Evolutionary conservation across 2,888 invertebrate genomes (phyloP), one percentile per base, ranked within the genome.

Genomic region (Eilema caniola): DNA sequence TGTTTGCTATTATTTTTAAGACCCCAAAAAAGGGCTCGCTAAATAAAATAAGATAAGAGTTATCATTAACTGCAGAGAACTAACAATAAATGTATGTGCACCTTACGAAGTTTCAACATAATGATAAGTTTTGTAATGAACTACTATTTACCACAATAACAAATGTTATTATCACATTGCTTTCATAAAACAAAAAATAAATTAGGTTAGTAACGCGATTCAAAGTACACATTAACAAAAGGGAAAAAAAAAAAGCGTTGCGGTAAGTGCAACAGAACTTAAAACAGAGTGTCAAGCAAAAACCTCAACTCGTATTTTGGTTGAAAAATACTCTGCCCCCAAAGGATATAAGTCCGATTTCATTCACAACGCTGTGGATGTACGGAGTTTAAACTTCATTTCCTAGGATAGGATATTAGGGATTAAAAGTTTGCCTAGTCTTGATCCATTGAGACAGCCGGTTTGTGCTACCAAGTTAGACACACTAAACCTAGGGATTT

Each of bases 401-500:
- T 94, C 91, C 93, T 91, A 89, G 86, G 85, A 89, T 89, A 90
- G 92, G 91, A 91, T 92, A 91, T 92, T 90, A 89, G 85, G 89
- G 93, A 93, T 94, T 93, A 92, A 92, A 93, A 94, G 92, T 94
- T 93, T 82, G 84, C 74, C 87, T 76, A 77, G 85, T 79, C 86
- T 86, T 90, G 88, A 90, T 89, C 86, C 88, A 71, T 76, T 81
- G 82, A 86, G 88, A 85, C 86, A 85, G 85, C 82, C 80, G 85
- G 83, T 85, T 83, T 85, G 80, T 76, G 82, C 83, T 78, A 75
- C 81, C 73, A 82, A 85, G 83, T 85, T 79, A 62, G 68, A 72
- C 65, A 64, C 70, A 69, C 74, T 71, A 74, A 77, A 80, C 78
- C 79, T 75, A 70, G 69, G 76, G 77, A 76, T 72, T 71, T 71